Base-by-base conservation (phyloP, 2,888 invertebrate genomes). In the Agonopterix arenella region DNA sequence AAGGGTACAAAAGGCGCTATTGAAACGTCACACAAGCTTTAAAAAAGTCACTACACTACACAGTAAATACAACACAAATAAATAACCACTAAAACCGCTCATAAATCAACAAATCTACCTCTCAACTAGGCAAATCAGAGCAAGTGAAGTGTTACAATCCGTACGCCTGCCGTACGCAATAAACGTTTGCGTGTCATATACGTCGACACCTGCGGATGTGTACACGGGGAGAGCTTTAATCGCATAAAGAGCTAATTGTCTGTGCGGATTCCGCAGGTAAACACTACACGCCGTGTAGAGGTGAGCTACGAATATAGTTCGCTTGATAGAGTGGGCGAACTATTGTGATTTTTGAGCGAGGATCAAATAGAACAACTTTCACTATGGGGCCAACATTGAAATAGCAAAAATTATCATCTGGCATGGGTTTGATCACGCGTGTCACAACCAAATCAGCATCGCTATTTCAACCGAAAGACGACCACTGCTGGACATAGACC, bases 211-310 rank as follows among this genome's bases (percentile, higher is more conserved):
- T 80, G 67, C 59, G 62, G 57, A 57, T 83, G 84, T 77, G 59
- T 75, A 81, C 78, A 85, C 81, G 67, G 58, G 62, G 56, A 56
- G 65, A 65, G 70, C 70, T 78, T 80, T 88, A 88, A 89, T 88
- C 88, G 80, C 66, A 79, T 84, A 78, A 80, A 80, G 79, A 80
- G 85, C 79, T 89, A 89, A 89, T 89, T 89, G 89, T 85, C 84
- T 84, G 84, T 78, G 59, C 75, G 82, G 80, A 85, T 84, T 80
- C 82, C 83, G 73, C 79, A 80, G 79, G 86, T 85, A 88, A 86
- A 86, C 83, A 85, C 77, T 76, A 80, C 80, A 73, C 66, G 64
- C 64, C 65, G 66, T 72, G 69, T 76, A 40, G 40, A 8, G 40
- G 10, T 3, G 40, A 40, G 9, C 10, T 40, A n/a, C 40, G 40